Conservation (phyloP, 2,888 invertebrate genomes). For the Gisinianus flammeolus region DNA sequence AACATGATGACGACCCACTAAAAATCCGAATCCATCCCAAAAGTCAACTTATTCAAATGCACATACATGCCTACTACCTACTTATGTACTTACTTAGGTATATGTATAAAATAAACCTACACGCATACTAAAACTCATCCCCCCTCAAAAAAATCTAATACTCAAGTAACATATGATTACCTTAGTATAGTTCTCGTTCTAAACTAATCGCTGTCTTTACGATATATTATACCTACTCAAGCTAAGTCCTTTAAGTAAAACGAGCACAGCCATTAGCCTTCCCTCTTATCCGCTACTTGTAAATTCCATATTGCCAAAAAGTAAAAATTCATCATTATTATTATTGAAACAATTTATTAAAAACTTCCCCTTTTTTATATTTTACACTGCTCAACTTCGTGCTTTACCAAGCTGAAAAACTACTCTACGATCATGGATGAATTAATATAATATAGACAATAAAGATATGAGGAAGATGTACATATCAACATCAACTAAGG, state of each 20-base stretch:
- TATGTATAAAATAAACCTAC: neutral
- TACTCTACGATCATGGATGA: neutral
- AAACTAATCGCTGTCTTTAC: neutral
- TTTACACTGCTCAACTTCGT: neutral
- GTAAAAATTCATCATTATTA: neutral
- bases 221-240: neutral
- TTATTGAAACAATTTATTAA: neutral
- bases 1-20: neutral
- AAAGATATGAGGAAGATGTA: neutral
- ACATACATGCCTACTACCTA: neutral
- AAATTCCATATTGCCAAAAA: neutral
- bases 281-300: constrained; percentile 7
- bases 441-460: neutral
- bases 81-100: neutral
- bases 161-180: neutral
- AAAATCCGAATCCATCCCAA: neutral
- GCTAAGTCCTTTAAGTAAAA: constrained; percentile 6
- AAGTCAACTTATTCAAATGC: neutral
- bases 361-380: neutral
- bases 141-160: neutral
- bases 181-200: neutral
- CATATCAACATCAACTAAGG: neutral
- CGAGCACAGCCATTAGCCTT: neutral
- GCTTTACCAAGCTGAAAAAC: constrained; percentile 12
- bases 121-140: neutral